Evolutionary conservation across 2,113 vertebrate species (phyloP).

Genomic region (Oreocharis arfaki): DNA sequence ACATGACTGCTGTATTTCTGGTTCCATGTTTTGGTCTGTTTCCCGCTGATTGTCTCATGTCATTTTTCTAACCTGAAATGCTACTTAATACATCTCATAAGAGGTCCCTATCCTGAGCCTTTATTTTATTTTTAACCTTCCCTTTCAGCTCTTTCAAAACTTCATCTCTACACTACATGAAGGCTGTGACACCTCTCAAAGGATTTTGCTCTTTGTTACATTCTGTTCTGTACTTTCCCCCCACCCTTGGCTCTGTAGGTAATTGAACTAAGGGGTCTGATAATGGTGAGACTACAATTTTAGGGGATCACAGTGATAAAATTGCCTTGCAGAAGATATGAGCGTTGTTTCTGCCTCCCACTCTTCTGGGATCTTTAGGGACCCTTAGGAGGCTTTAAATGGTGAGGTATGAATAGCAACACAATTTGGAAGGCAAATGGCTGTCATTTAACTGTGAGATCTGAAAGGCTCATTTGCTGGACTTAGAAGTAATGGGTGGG

Average conservation of each 20-base stretch:
- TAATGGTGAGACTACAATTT: background rate
- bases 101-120: background rate
- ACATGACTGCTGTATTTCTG: background rate
- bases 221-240: background rate
- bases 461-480: background rate
- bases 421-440: slow-evolving; percentile 27
- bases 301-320: background rate
- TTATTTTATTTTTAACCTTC: background rate
- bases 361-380: background rate
- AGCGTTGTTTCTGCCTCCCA: background rate
- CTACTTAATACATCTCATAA: background rate
- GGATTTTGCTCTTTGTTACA: background rate
- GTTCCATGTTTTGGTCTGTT: background rate
- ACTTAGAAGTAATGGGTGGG: background rate
- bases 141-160: background rate
- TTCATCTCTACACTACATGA: background rate
- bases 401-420: background rate
- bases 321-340: background rate
- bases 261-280: background rate
- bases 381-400: slow-evolving; percentile 7
- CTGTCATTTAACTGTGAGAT: background rate
- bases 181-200: background rate
- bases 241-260: background rate
- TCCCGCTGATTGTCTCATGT: background rate
- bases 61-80: background rate